Evolutionary conservation across 2,797 vertebrate genomes (phyloP).

Genomic region (Darevskia mixta): DNA sequence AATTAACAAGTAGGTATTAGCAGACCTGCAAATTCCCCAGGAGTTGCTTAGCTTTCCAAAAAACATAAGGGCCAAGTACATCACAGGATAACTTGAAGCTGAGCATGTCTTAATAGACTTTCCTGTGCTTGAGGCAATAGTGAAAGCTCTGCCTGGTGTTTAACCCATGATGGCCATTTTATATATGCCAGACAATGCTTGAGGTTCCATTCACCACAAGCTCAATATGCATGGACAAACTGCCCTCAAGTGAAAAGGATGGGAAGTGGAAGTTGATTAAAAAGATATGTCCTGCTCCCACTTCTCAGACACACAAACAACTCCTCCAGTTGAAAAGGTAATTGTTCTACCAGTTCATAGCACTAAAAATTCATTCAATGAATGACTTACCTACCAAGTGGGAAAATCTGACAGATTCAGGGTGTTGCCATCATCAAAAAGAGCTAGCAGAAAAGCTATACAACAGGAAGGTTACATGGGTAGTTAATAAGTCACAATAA

Average conservation of each 20-base stretch:
- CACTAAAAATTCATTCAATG: not conserved
- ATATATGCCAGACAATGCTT: not conserved
- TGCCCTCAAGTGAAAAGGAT: conserved; percentile 29
- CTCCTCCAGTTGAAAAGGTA: conserved; percentile 22
- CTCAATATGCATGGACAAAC: not conserved
- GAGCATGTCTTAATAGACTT: not conserved
- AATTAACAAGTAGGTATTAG: conserved; percentile 53
- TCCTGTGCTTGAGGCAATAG: too few relatives aligned
- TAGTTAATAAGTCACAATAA: conserved; percentile 29
- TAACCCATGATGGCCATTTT: not conserved
- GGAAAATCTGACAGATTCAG: conserved; percentile 44
- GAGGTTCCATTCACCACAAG: not conserved
- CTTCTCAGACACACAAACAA: conserved; percentile 14
- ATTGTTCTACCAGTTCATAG: conserved; percentile 36
- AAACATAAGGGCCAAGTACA: conserved; percentile 14
- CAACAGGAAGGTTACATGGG: conserved; percentile 8
- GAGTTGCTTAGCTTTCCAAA: conserved; percentile 41
- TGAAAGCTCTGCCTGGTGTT: not conserved
- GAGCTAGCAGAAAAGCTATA: conserved; percentile 57
- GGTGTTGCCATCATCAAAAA: conserved; percentile 42
- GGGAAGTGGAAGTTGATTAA: conserved; percentile 6
- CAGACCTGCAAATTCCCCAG: conserved; percentile 48
- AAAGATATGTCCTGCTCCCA: not conserved
- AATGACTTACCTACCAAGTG: conserved; percentile 52
- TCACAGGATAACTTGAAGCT: not conserved